These are phyloP conservation scores for Psylliodes chrysocephalus DNA, from an alignment of 2,888 invertebrate genomes.

Conservation along the genomic window DNA sequence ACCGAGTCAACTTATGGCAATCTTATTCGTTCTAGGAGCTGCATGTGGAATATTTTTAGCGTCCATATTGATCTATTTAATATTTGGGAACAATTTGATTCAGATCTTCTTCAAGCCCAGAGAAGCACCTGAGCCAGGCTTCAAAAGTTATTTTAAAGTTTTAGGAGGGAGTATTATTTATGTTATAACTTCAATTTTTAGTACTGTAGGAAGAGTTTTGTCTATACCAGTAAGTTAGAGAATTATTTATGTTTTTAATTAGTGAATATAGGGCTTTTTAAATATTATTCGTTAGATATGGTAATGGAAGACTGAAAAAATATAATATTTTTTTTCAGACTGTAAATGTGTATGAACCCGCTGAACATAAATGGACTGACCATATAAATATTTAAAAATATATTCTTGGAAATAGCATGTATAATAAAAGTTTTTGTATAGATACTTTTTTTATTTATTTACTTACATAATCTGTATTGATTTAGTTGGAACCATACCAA, in stretches of 20 bases:
- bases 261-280: no score
- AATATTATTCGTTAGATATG: no score
- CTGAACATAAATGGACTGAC: constrained; percentile 32
- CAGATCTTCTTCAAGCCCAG: constrained; percentile 41
- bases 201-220: constrained; percentile 41
- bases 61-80: constrained; percentile 44
- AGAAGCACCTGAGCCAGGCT: constrained; percentile 28
- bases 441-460: no score
- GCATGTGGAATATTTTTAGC: constrained; percentile 43
- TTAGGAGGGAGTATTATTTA: constrained; percentile 43
- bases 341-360: constrained; percentile 36
- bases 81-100: constrained; percentile 43
- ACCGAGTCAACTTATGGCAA: constrained; percentile 34
- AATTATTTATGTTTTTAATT: no score
- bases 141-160: constrained; percentile 38
- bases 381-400: neutral
- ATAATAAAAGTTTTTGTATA: neutral
- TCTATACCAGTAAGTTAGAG: constrained; percentile 48
- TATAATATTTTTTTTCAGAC: constrained; percentile 33
- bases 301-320: no score
- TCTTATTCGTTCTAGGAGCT: constrained; percentile 42
- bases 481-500: no score
- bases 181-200: constrained; percentile 41
- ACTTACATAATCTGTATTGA: no score
- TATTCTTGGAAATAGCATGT: neutral